Evolutionary conservation across 2,113 vertebrate genomes (phyloP).

Genomic region (Rhinolophus sinicus): DNA sequence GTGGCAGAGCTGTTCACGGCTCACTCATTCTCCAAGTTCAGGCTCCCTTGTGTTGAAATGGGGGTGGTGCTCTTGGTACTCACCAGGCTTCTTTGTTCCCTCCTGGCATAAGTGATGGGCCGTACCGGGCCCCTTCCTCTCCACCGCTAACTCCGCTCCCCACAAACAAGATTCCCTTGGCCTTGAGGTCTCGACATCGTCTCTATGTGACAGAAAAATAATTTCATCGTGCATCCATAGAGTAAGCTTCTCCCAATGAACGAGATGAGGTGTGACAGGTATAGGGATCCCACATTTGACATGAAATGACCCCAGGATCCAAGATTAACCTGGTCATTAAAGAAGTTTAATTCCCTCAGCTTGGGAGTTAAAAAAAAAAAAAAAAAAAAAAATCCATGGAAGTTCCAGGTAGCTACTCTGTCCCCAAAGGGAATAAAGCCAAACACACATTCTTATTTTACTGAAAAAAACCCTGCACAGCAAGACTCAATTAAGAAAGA

Average conservation of each 20-base stretch:
- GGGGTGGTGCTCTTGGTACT: neutral
- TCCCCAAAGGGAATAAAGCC: neutral
- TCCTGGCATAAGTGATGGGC: slow-evolving; percentile 98
- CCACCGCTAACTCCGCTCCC: slow-evolving; percentile 98
- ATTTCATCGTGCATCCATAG: neutral
- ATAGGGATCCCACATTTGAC: neutral
- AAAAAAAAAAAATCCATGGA: neutral
- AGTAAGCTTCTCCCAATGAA: neutral
- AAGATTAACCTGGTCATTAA: neutral
- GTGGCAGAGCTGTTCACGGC: neutral
- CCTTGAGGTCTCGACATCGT: slow-evolving; percentile 92
- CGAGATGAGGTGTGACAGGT: neutral
- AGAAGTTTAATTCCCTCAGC: neutral
- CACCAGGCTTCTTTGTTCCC: slow-evolving; percentile 97
- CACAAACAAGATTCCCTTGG: slow-evolving; percentile 95
- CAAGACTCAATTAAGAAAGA: neutral
- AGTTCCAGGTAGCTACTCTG: neutral
- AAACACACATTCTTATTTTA: neutral
- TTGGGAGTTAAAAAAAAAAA: neutral
- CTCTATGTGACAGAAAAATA: slow-evolving; percentile 87
- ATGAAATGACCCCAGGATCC: neutral
- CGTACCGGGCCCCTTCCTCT: slow-evolving; percentile 96
- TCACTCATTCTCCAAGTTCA: neutral
- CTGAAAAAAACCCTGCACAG: neutral
- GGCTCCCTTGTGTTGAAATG: neutral